Evolutionary conservation across 37 sponge, comb jelly and placozoan species (phyloP).

Genomic region (Halichondria panicea): DNA sequence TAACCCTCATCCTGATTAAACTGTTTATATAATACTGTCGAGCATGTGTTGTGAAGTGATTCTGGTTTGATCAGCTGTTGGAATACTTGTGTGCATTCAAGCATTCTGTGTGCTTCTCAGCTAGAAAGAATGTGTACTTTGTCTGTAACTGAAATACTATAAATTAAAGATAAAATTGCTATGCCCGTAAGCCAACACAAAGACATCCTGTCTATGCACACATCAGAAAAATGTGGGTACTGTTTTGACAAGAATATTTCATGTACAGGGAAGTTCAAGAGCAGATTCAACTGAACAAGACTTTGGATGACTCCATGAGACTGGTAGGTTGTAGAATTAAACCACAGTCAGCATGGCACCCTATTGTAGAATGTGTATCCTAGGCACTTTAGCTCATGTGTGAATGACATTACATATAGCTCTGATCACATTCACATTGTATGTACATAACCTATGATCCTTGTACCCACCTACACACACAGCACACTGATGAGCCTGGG

Average conservation of each 20-base stretch:
- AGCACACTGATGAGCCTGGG: constrained; percentile 12
- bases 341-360: not conserved
- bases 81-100: not conserved
- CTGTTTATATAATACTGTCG: not conserved
- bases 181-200: no score
- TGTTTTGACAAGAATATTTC: not conserved
- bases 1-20: no score
- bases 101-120: not conserved
- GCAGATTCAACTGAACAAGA: constrained; percentile 39
- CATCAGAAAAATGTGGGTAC: no score
- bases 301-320: constrained; percentile 27
- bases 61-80: not conserved
- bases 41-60: not conserved
- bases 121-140: not conserved
- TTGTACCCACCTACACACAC: no score
- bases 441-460: no score
- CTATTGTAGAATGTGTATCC: not conserved
- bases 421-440: not conserved
- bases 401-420: not conserved
- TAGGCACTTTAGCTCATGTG: not conserved
- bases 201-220: no score
- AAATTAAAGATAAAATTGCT: no score
- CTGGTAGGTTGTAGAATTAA: constrained; percentile 17
- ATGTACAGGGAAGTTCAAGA: constrained; percentile 36
- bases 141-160: not conserved